Conservation (phyloP, 1,140 invertebrate species). For the Manduca sexta region DNA sequence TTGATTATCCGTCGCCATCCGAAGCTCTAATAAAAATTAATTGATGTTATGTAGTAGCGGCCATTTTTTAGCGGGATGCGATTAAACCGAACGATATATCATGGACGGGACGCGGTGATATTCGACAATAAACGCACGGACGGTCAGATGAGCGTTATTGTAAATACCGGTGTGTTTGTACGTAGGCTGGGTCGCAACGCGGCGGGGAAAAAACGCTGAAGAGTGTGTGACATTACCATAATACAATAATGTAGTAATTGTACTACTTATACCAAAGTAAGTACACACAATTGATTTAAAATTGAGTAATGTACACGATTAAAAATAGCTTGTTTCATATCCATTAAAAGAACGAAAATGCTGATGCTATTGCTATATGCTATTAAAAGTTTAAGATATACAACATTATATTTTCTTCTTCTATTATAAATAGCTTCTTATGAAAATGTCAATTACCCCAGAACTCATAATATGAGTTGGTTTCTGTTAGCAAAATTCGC, state of each 20-base stretch:
- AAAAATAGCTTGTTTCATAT: too few relatives aligned
- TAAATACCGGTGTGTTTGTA: constrained; percentile 10
- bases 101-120: background rate
- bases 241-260: background rate
- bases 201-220: background rate
- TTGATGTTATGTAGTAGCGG: background rate
- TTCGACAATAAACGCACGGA: constrained; percentile 14
- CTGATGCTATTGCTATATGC: too few relatives aligned
- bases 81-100: background rate
- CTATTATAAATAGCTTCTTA: too few relatives aligned
- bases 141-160: constrained; percentile 14
- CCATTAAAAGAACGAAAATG: too few relatives aligned
- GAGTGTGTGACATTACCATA: constrained; percentile 1
- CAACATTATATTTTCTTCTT: too few relatives aligned
- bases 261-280: background rate
- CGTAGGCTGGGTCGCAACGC: constrained; percentile 7
- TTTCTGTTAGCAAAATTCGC: too few relatives aligned
- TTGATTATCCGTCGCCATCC: too few relatives aligned
- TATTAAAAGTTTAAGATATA: too few relatives aligned
- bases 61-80: background rate
- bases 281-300: too few relatives aligned
- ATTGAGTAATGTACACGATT: too few relatives aligned
- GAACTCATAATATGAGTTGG: too few relatives aligned
- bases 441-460: too few relatives aligned
- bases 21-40: background rate